Evolutionary conservation across 2,888 invertebrate genomes (phyloP), one percentile per base, ranked within the genome.

Genomic region (Fragum whitleyi): DNA sequence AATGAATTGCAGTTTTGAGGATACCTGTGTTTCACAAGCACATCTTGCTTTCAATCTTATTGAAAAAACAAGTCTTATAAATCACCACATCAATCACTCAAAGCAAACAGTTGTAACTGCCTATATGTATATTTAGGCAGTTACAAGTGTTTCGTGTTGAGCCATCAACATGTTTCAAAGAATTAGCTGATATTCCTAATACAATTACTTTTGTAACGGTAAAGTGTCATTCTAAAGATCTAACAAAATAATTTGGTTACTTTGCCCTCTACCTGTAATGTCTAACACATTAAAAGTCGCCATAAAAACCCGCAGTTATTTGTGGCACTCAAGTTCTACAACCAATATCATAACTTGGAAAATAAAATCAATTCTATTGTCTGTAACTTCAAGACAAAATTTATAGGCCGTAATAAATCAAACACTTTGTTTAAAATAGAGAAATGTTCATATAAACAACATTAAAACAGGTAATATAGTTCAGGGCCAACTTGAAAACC

Each of bases 401-500:
- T 72, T 72, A 72, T 72, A 28, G 42, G 36, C 39, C n/a, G 19
- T 21, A 42, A 59, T 72, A 72, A 72, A 72, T 72, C 72, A 72
- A 72, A 72, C 59, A 72, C 61, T 72, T 72, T 72, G 72, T 72
- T 72, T 42, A 36, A 39, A 72, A 57, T 26, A 42, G 57, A 59
- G 72, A 59, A 72, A 59, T 42, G 57, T 72, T 72, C n/a, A 59
- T 72, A 72, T 72, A 72, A 57, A 72, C 72, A 72, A 21, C 26
- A 72, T 72, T 59, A 59, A 59, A 55, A 67, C 36, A 47, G 29
- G 68, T 26, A 51, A 51, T 39, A 53, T 6, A 51, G 51, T 19
- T 14, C 26, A 19, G 51, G 16, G 3, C 26, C 26, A 51, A 26
- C 68, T 69, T 16, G n/a, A 47, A 53, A 39, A 69, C 47, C 68